Percentiles rank a stretch among this genome's conserved stretches.
Conservation (phyloP, 2,888 invertebrate genomes). For the Melanotus villosus region DNA sequence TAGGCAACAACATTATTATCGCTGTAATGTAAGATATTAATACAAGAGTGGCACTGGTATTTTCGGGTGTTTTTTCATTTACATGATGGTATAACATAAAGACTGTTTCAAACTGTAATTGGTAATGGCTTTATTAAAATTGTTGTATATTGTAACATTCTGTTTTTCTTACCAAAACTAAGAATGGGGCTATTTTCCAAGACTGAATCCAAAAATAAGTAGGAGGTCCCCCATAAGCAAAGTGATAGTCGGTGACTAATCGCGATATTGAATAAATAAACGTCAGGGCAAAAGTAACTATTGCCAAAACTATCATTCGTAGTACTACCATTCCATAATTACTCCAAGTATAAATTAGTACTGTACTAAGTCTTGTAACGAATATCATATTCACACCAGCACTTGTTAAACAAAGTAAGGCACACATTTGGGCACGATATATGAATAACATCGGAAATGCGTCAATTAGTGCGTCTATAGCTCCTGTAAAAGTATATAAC, state of each 20-base stretch:
- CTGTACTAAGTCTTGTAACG: conserved; percentile 22
- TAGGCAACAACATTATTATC: conserved; percentile 37
- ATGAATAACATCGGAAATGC: conserved; percentile 30
- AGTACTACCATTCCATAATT: conserved; percentile 38
- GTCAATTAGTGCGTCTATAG: conserved; percentile 38
- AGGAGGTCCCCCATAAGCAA: conserved; percentile 36
- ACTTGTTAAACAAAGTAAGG: conserved; percentile 27
- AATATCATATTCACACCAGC: conserved; percentile 27
- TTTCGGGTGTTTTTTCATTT: background rate
- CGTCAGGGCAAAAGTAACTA: conserved; percentile 37
- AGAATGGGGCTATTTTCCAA: conserved; percentile 45
- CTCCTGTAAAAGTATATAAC: conserved; percentile 33
- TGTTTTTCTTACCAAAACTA: conserved; percentile 36
- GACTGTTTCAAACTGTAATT: conserved; percentile 43
- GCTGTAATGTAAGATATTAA: conserved; percentile 27
- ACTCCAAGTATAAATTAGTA: conserved; percentile 31
- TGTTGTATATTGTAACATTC: background rate
- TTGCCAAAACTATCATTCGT: conserved; percentile 18
- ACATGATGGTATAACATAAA: conserved; percentile 22
- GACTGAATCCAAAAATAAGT: conserved; percentile 37
- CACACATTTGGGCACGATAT: conserved; percentile 29
- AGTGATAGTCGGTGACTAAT: conserved; percentile 45
- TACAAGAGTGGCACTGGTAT: background rate
- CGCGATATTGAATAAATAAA: conserved; percentile 44
- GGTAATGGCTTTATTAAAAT: background rate